Evolutionary conservation across 1,140 invertebrate species (phyloP), one percentile per base, ranked within the genome.

Genomic region (Cepaea nemoralis): DNA sequence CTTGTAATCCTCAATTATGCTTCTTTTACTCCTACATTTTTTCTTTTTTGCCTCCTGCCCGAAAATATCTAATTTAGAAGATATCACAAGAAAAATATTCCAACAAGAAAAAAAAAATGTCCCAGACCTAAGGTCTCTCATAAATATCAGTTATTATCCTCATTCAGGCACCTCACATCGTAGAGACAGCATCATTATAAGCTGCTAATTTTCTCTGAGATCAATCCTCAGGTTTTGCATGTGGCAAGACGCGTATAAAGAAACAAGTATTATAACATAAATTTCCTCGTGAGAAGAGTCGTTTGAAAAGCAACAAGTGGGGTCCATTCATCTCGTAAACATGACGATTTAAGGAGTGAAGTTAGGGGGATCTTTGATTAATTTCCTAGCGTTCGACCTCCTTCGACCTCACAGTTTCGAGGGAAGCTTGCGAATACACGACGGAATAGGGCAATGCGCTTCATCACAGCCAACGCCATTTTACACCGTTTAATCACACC

Each of bases 401-500:
- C 5, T 27, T 10, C 40, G 71, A 75, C 27, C 73, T 27, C 22
- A 12, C 10, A 33, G 55, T 39, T 40, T 35, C 35, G 75, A 77
- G n/a, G 37, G 27, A 33, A 50, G 50, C 22, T 50, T 45, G 24
- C n/a, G 42, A 50, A 27, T 19, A 55, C 48, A 63, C 8, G 50
- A 33, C 33, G 24, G 19, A 55, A 45, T 31, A 45, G 59, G 55
- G 75, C n/a, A 59, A n/a, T 8, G 27, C 55, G 75, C 66, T 77
- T 77, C 75, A 59, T 77, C 55, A 59, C 31, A 16, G n/a, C 0
- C 33, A n/a, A 27, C 31, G 35, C 37, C 50, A 63, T 77, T 77
- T 77, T 77, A 63, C 75, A 35, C 16, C 75, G 37, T 77, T 77
- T 77, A 77, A 77, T 77, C 75, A 77, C 50, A n/a, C 1, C 75